These are phyloP conservation scores for Apamea epomidion DNA, from an alignment of 2,888 invertebrate species.

Conservation along the genomic window DNA sequence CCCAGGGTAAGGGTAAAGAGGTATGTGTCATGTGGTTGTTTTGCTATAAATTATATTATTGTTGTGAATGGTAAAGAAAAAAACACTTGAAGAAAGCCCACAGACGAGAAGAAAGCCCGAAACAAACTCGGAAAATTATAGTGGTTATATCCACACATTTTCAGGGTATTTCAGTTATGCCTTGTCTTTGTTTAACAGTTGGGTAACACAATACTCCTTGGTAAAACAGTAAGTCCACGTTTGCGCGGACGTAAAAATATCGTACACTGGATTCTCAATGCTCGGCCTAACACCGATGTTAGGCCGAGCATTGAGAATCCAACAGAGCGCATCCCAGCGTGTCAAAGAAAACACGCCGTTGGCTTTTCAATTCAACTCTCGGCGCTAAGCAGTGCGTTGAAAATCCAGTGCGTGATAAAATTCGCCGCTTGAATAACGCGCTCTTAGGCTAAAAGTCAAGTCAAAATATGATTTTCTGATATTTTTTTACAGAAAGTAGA, in stretches of 20 bases:
- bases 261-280: neutral
- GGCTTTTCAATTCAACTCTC: neutral
- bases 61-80: neutral
- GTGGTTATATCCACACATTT: neutral
- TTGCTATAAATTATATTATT: neutral
- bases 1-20: slow-evolving; percentile 70
- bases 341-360: neutral
- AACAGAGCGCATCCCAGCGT: neutral
- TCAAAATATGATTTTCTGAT: neutral
- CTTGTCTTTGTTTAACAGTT: neutral
- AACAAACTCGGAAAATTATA: neutral
- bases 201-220: neutral
- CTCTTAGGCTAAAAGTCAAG: neutral
- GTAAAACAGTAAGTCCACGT: neutral
- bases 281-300: neutral
- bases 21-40: slow-evolving; percentile 35
- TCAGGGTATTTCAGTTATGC: neutral
- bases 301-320: neutral
- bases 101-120: neutral
- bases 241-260: neutral
- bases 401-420: neutral
- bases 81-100: too few species aligned
- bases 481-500: slow-evolving; percentile 82
- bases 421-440: neutral
- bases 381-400: neutral